These are phyloP conservation scores for Hoplodrina ambigua DNA, from an alignment of 2,888 invertebrate species.

Conservation along the genomic window DNA sequence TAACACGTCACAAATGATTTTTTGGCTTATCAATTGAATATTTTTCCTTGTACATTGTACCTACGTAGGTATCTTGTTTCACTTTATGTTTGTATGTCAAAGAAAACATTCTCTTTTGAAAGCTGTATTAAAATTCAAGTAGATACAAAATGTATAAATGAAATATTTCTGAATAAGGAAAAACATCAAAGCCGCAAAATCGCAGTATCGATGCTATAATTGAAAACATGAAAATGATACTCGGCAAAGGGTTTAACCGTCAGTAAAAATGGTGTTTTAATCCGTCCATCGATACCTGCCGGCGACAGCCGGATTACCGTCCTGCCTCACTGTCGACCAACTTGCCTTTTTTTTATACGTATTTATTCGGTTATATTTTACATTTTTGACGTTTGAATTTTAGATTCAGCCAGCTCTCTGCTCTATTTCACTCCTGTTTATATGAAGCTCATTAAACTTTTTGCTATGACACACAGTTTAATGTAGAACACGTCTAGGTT, in stretches of 20 bases:
- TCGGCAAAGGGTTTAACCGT: slow-evolving; percentile 78
- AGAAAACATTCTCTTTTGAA: background rate
- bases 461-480: slow-evolving; percentile 74
- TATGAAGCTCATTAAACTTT: slow-evolving; percentile 76
- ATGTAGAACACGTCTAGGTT: slow-evolving; percentile 79
- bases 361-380: slow-evolving; percentile 67
- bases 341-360: slow-evolving; percentile 71
- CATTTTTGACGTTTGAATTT: slow-evolving; percentile 63
- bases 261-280: slow-evolving; percentile 88
- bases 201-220: slow-evolving; percentile 71
- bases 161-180: slow-evolving; percentile 20
- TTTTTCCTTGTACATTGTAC: background rate
- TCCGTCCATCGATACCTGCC: slow-evolving; percentile 87
- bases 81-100: too few species aligned
- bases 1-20: slow-evolving; percentile 62
- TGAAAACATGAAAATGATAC: slow-evolving; percentile 81
- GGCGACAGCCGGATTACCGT: slow-evolving; percentile 84
- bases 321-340: slow-evolving; percentile 75
- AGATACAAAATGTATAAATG: slow-evolving; percentile 8
- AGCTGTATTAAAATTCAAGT: background rate
- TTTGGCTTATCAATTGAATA: slow-evolving; percentile 40
- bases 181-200: slow-evolving; percentile 59
- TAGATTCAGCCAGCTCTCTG: slow-evolving; percentile 36
- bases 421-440: slow-evolving; percentile 46
- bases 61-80: background rate